phyloP scores from a whole-genome alignment of 2,113 vertebrate species.

The Smithornis capensis region DNA sequence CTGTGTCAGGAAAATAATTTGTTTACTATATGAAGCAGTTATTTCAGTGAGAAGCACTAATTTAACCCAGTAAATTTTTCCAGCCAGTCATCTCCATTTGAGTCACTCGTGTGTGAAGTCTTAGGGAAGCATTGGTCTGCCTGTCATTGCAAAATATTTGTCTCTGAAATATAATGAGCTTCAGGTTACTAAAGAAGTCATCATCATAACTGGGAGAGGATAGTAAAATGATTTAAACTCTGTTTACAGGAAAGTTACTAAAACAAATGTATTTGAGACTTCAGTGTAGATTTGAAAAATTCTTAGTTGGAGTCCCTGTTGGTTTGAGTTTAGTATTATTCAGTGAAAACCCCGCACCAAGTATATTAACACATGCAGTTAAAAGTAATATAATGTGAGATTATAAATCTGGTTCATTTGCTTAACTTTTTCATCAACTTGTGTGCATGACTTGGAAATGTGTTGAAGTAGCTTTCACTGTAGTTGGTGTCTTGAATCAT shows the following conservation, averaged over 20 bases:
- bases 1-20: background rate
- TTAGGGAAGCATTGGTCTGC: background rate
- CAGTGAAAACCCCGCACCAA: background rate
- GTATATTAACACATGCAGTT: background rate
- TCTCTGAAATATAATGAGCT: background rate
- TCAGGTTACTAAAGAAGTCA: background rate
- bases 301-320: background rate
- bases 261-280: background rate
- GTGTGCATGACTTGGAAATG: background rate
- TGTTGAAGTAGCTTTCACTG: background rate
- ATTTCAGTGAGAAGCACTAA: background rate
- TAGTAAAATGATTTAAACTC: background rate
- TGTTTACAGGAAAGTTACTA: background rate
- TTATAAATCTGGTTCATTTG: too few species aligned
- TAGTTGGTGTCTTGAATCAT: background rate
- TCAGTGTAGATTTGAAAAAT: background rate
- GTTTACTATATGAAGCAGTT: background rate
- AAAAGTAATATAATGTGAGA: background rate
- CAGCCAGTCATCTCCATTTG: background rate
- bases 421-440: background rate
- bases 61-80: conserved; percentile 13
- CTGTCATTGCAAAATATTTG: background rate
- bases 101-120: background rate
- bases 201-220: background rate
- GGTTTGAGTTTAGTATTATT: background rate